Evolutionary conservation across 2,888 invertebrate genomes (phyloP), one percentile per base, ranked within the genome.

Genomic region (Miltochrista miniata): DNA sequence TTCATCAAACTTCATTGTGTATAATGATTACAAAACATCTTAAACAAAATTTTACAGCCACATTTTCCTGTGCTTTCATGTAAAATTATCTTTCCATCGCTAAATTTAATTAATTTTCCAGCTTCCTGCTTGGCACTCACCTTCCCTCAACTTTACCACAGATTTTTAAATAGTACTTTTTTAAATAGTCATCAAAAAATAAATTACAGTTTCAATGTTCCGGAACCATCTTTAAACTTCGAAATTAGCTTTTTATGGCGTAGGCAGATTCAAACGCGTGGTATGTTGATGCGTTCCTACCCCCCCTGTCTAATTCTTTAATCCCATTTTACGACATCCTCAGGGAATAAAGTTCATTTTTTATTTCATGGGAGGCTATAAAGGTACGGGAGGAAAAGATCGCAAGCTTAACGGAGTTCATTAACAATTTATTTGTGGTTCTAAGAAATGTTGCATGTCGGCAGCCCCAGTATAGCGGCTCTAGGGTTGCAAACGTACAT

Each of bases 261-360:
- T 44, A 35, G 35, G 35, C 44, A 44, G 24, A 44, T 44, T 35
- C 13, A 34, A 44, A 36, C 13, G 35, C 35, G 34, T 43, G 33
- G 43, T 43, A 24, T 43, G 34, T 44, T 35, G 24, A 35, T 44
- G 34, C 24, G 18, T 12, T 24, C 18, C 35, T 35, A 44, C 43
- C 35, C 24, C 34, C 12, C 34, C 12, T 10, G 2, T 7, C 34
- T 35, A 44, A 35, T 43, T 43, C 24, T 24, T 43, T 43, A 43
- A 42, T 35, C 18, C 13, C 14, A 45, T 43, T 15, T 55, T 52
- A 56, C 38, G 51, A 39, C 48, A 36, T 47, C 39, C 41, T 18
- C 9, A 34, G 42, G 24, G 37, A 3, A 36, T 35, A n/a, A 12
- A 18, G 10, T 44, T 44, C 43, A 29, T 0, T 10, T 15, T 43